A percentile compares a stretch with the other conserved stretches of the same genome.
Evolutionary conservation across 2,888 invertebrate species (phyloP).

Genomic region (Lydus trimaculatus): DNA sequence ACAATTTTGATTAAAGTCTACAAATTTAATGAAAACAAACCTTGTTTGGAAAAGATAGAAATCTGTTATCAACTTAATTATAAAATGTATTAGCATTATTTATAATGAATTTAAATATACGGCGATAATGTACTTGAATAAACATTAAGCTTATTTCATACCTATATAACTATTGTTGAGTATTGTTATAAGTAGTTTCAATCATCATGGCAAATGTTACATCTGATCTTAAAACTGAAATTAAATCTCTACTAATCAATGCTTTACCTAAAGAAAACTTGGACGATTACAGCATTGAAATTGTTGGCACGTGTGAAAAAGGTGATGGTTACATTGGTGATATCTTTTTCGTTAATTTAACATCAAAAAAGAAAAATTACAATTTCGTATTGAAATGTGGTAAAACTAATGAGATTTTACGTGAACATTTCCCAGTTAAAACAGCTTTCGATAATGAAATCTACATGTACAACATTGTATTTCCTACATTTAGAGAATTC

Average conservation of each 20-base stretch:
- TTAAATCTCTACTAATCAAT: slow-evolving; percentile 9
- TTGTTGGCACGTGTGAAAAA: slow-evolving; percentile 15
- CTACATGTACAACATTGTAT: slow-evolving; percentile 8
- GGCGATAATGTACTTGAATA: too few species aligned
- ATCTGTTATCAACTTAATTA: too few species aligned
- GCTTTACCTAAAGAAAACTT: slow-evolving; percentile 10
- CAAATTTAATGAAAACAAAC: too few species aligned
- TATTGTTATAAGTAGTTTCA: too few species aligned
- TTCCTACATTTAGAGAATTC: slow-evolving; percentile 16
- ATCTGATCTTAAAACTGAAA: not conserved
- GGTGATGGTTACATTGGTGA: slow-evolving; percentile 22
- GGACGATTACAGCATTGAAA: not conserved
- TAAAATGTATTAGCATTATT: too few species aligned
- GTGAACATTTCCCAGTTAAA: slow-evolving; percentile 5
- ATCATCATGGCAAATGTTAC: not conserved
- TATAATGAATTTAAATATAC: too few species aligned
- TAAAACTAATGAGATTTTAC: slow-evolving; percentile 10
- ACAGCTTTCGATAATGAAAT: slow-evolving; percentile 18
- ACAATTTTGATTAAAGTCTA: too few species aligned
- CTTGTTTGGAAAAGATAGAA: too few species aligned
- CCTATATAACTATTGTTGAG: too few species aligned
- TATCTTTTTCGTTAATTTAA: slow-evolving; percentile 12
- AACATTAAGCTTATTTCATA: too few species aligned
- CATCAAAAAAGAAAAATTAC: not conserved
- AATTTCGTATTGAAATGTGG: slow-evolving; percentile 21